Percentiles rank a stretch among this genome's conserved stretches.
Evolutionary conservation across 2,797 vertebrate species (phyloP).

Genomic region (Alcedo quadribrachys): DNA sequence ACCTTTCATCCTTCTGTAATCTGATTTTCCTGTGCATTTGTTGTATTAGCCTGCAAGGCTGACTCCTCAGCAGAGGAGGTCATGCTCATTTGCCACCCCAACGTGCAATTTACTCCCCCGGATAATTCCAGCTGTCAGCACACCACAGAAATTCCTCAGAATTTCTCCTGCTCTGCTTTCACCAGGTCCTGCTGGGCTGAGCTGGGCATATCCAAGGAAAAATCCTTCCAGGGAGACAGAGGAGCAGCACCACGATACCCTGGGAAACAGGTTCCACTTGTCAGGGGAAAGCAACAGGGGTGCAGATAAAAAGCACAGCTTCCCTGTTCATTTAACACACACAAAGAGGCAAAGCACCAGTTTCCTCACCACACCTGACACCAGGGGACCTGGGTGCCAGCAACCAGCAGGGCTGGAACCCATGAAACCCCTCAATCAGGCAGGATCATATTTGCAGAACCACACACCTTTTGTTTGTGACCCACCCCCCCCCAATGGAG

Average conservation of each 20-base stretch:
- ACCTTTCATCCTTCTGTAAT: neutral
- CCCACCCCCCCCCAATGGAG: neutral
- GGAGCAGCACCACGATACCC: rapidly evolving
- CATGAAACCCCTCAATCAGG: neutral
- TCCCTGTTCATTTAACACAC: neutral
- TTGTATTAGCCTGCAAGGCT: neutral
- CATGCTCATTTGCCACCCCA: neutral
- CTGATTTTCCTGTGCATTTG: neutral
- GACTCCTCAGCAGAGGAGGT: neutral
- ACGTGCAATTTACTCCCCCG: neutral
- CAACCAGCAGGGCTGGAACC: neutral
- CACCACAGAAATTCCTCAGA: neutral
- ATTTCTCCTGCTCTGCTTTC: neutral
- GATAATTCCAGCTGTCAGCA: neutral
- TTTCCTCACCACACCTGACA: neutral
- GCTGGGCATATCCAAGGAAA: neutral
- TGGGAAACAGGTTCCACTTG: neutral
- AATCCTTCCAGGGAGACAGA: neutral
- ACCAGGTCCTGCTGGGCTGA: neutral
- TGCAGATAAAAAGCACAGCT: too few relatives aligned
- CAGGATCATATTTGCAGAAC: neutral
- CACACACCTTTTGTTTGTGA: neutral
- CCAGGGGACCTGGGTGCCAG: neutral
- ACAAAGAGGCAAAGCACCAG: neutral
- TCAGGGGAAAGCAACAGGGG: neutral